A percentile compares a stretch with the other conserved stretches of the same genome.
These are phyloP conservation scores for Drosophila atripex DNA, from an alignment of 2,888 invertebrate genomes.

Conservation along the genomic window DNA sequence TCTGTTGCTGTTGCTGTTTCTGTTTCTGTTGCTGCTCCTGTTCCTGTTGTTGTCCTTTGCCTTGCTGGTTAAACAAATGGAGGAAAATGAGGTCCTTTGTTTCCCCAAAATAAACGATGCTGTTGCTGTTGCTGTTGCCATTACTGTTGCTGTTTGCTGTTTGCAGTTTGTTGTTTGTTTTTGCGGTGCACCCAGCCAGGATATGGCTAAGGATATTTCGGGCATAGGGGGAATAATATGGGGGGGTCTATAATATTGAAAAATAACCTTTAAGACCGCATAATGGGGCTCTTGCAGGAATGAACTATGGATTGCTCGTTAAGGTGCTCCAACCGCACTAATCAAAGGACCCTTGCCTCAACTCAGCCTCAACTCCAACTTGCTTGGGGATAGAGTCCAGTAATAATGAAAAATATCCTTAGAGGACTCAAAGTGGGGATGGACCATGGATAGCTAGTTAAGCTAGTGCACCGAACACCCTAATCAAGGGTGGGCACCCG, in stretches of 20 bases:
- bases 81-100: conserved; percentile 77
- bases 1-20: conserved; percentile 39
- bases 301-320: no score
- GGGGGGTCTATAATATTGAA: no score
- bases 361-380: no score
- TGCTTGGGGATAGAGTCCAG: no score
- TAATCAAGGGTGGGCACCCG: conserved; percentile 16
- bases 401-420: no score
- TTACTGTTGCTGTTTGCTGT: conserved; percentile 47
- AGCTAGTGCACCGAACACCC: conserved; percentile 4
- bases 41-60: conserved; percentile 47
- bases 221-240: no score
- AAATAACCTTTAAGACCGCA: no score
- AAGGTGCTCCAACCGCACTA: no score
- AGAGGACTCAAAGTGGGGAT: neutral
- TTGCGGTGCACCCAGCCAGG: conserved; percentile 45
- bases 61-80: conserved; percentile 67
- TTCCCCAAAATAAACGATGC: conserved; percentile 79
- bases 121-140: conserved; percentile 55
- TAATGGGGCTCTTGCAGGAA: no score
- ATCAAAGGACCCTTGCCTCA: no score
- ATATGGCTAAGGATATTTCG: neutral
- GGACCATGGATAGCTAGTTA: neutral
- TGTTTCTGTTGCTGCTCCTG: conserved; percentile 22
- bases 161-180: conserved; percentile 48